Evolutionary conservation across 2,888 invertebrate genomes (phyloP), one percentile per base, ranked within the genome.

Genomic region (Galerucella nymphaeae): DNA sequence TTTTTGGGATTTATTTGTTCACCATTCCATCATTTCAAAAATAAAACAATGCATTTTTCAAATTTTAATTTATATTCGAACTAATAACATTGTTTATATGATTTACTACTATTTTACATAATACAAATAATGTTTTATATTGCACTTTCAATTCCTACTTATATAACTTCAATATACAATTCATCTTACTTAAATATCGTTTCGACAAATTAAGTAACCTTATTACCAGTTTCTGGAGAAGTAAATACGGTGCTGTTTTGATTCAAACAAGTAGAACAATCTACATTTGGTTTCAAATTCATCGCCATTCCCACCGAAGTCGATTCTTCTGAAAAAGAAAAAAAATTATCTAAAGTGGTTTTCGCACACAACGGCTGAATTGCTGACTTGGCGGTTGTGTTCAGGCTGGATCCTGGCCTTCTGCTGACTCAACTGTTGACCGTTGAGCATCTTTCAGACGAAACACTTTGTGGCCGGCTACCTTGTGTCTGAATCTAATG

Each of bases 201-300:
- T 16, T 20, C 13, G n/a, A 42, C 38, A 65, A 59, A 13, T 73
- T 73, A 73, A 45, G 73, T 73, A 23, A 73, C 66, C 53, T 70
- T 73, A 48, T 66, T 73, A 63, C 64, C 58, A 59, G 30, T 64
- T 45, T 70, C 67, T 20, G 70, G 63, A 41, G 73, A 48, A 4
- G 70, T 41, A 61, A 64, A 66, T 16, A 61, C 30, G 16, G 58
- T 30, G 59, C 45, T 66, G 45, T 64, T 73, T 53, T 73, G 82
- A 65, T 78, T 81, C 16, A 82, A 77, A 75, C 83, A 83, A 63
- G 82, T 81, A 14, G 80, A 79, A 74, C 83, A 83, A 70, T 83
- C 82, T n/a, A 82, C 75, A 23, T 77, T 80, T 18, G 81, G 77
- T 77, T 83, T 83, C 18, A 82, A 65, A 45, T 81, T 81, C 75